phyloP scores from a whole-genome alignment of 2,113 vertebrate species.

The Catharus bicknelli region DNA sequence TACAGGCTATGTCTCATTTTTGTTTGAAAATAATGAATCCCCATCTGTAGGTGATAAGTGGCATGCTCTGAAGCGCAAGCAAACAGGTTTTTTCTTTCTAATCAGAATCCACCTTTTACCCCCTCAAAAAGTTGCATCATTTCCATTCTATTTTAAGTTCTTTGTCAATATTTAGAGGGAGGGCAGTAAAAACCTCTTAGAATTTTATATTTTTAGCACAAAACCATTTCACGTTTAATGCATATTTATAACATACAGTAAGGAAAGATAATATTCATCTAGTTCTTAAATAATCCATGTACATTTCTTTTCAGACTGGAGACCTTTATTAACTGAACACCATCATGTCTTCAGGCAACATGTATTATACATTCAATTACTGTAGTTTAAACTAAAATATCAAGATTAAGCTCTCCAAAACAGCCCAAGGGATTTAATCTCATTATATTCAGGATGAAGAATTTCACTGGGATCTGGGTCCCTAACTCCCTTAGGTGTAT shows the following conservation, averaged over 20 bases:
- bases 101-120: background rate
- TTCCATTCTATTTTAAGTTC: background rate
- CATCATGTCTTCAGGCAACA: conserved; percentile 49
- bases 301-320: conserved; percentile 19
- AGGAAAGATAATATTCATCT: background rate
- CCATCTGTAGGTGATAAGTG: background rate
- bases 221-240: background rate
- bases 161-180: background rate
- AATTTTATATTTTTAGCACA: background rate
- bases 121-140: rapidly evolving
- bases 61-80: background rate
- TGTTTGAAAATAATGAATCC: background rate
- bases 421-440: conserved; percentile 28
- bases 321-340: conserved; percentile 38
- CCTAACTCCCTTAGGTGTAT: background rate
- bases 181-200: background rate
- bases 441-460: background rate
- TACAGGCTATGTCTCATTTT: background rate
- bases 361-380: conserved; percentile 53
- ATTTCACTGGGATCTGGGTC: background rate
- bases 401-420: conserved; percentile 48
- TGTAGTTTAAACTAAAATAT: conserved; percentile 45
- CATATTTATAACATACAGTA: background rate
- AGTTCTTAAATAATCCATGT: conserved; percentile 59
- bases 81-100: rapidly evolving